Evolutionary conservation across 2,113 vertebrate species (phyloP).

Genomic region (Oreochromis spilurus): DNA sequence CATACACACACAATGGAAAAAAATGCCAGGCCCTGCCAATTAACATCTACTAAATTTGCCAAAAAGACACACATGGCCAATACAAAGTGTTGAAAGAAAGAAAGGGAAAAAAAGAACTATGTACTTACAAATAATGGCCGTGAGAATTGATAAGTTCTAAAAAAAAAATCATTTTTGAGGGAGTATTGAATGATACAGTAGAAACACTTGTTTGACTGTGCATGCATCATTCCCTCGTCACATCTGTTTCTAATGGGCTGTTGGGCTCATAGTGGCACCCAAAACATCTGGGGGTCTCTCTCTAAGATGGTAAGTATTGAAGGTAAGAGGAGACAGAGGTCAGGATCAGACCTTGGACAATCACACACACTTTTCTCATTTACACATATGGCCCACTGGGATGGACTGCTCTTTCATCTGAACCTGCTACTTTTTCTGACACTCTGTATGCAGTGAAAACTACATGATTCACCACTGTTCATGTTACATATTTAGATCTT

Average conservation of each 20-base stretch:
- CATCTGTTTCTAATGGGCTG: not conserved
- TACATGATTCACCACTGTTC: not conserved
- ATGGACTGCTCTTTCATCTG: not conserved
- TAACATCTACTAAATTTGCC: not conserved
- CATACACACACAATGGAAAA: not conserved
- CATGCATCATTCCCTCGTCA: not conserved
- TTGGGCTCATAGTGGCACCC: not conserved
- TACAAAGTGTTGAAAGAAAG: not conserved
- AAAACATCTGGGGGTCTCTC: not conserved
- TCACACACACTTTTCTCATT: not conserved
- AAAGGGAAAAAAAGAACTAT: not conserved
- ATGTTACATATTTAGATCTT: not conserved
- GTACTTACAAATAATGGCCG: not conserved
- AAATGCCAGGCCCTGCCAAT: not conserved
- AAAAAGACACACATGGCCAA: conserved; percentile 8
- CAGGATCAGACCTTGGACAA: not conserved
- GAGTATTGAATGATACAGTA: not conserved
- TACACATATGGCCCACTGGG: not conserved
- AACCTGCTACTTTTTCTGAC: not conserved
- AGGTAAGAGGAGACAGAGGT: not conserved
- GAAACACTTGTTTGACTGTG: not conserved
- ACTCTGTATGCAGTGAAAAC: not conserved
- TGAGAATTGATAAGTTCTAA: not conserved
- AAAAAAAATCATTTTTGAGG: not conserved
- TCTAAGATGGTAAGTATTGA: not conserved